Percentiles rank a stretch among this genome's conserved stretches.
Conservation (phyloP, 2,797 vertebrate genomes). For the Morelia viridis region DNA sequence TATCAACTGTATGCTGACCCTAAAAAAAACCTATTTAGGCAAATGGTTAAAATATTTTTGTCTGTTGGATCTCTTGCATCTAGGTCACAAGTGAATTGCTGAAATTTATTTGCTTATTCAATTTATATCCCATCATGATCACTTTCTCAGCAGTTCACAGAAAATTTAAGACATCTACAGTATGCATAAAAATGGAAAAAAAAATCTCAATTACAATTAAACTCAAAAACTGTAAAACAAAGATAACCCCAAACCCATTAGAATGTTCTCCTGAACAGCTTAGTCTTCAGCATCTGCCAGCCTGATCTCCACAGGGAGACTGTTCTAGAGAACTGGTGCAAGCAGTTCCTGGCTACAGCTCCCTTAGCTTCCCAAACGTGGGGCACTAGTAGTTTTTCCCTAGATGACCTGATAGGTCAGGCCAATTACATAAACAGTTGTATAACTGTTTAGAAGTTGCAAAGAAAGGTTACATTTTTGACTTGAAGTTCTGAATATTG, state of each 20-base stretch:
- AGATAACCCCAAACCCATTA: not conserved
- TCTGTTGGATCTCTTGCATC: not conserved
- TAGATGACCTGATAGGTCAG: not conserved
- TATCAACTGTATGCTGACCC: not conserved
- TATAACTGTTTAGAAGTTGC: conserved; percentile 8
- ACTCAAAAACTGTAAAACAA: not conserved
- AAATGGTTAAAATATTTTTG: conserved; percentile 1
- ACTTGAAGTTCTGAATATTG: not conserved
- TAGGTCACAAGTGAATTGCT: not conserved
- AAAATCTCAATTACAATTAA: not conserved
- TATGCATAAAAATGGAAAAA: not conserved
- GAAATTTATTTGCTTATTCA: not conserved
- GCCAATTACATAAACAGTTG: not conserved
- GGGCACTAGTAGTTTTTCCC: not conserved
- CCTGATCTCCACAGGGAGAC: too few species aligned
- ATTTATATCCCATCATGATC: not conserved
- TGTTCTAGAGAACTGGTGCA: not conserved
- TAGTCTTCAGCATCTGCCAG: too few species aligned
- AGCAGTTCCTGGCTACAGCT: not conserved
- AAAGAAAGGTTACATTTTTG: not conserved
- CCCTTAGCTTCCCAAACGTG: not conserved
- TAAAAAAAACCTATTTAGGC: not conserved
- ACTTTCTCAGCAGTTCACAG: not conserved
- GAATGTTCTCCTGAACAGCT: not conserved
- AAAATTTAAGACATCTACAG: not conserved